phyloP scores from a whole-genome alignment of 2,113 vertebrate species.

The Mobula birostris region DNA sequence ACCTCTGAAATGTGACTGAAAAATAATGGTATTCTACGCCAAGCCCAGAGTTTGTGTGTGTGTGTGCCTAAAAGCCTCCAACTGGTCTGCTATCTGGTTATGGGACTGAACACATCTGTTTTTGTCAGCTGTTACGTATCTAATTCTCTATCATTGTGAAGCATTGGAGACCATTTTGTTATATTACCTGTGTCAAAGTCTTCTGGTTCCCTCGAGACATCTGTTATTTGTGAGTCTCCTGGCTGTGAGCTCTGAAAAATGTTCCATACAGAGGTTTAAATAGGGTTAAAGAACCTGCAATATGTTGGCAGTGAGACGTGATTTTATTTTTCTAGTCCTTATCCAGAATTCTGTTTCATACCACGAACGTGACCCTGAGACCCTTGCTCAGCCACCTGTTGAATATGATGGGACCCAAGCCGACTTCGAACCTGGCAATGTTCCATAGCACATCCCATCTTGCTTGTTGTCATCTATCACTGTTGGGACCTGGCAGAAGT shows the following conservation, averaged over 20 bases:
- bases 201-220: constrained; percentile 19
- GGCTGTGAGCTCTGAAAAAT: constrained; percentile 33
- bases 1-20: constrained; percentile 37
- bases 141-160: constrained; percentile 37
- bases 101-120: constrained; percentile 36
- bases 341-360: constrained; percentile 26
- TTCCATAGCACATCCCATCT: constrained; percentile 30
- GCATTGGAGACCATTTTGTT: constrained; percentile 37
- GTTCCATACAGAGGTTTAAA: constrained; percentile 35
- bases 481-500: not conserved
- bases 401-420: constrained; percentile 28
- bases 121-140: constrained; percentile 33
- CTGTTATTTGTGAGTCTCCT: constrained; percentile 29
- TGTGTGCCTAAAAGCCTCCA: constrained; percentile 16
- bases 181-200: constrained; percentile 38
- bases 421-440: constrained; percentile 16
- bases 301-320: constrained; percentile 29
- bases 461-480: constrained; percentile 28
- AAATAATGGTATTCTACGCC: constrained; percentile 35
- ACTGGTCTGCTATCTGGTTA: constrained; percentile 33
- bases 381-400: constrained; percentile 19
- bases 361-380: constrained; percentile 23
- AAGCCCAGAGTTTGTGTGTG: constrained; percentile 32
- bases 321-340: not conserved
- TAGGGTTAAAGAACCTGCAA: constrained; percentile 36